phyloP scores from a whole-genome alignment of 2,797 vertebrate species.

The Poeciliopsis turneri region DNA sequence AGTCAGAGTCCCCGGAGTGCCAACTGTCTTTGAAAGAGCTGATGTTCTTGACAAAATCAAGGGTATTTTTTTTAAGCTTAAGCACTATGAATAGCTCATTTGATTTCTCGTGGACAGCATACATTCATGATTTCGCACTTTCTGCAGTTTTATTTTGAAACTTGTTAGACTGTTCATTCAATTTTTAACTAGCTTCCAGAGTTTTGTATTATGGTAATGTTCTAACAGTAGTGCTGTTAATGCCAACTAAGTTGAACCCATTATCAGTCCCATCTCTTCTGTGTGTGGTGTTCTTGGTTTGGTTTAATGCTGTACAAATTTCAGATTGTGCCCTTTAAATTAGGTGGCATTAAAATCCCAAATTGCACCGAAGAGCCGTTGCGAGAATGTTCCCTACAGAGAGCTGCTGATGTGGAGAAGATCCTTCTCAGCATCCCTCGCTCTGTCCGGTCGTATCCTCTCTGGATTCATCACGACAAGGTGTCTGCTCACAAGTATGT shows the following conservation, averaged over 20 bases:
- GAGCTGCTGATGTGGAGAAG: constrained; percentile 61
- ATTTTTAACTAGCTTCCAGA: not conserved
- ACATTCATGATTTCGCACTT: not conserved
- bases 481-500: constrained; percentile 53
- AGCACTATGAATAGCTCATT: not conserved
- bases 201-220: not conserved
- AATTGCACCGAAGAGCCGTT: constrained; percentile 58
- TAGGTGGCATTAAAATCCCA: constrained; percentile 68
- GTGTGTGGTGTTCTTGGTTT: not conserved
- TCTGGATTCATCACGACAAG: constrained; percentile 42
- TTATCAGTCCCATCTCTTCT: not conserved
- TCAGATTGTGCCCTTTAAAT: not conserved
- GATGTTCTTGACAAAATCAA: constrained; percentile 61
- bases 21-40: constrained; percentile 52
- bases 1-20: constrained; percentile 59
- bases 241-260: not conserved
- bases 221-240: not conserved
- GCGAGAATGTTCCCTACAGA: constrained; percentile 45
- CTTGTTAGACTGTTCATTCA: not conserved
- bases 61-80: constrained; percentile 34
- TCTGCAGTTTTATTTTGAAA: not conserved
- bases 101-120: not conserved
- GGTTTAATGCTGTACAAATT: not conserved
- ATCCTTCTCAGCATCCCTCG: constrained; percentile 68
- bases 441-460: constrained; percentile 30